These are phyloP conservation scores for Amiota mariae DNA, from an alignment of 2,888 invertebrate genomes.

Conservation along the genomic window DNA sequence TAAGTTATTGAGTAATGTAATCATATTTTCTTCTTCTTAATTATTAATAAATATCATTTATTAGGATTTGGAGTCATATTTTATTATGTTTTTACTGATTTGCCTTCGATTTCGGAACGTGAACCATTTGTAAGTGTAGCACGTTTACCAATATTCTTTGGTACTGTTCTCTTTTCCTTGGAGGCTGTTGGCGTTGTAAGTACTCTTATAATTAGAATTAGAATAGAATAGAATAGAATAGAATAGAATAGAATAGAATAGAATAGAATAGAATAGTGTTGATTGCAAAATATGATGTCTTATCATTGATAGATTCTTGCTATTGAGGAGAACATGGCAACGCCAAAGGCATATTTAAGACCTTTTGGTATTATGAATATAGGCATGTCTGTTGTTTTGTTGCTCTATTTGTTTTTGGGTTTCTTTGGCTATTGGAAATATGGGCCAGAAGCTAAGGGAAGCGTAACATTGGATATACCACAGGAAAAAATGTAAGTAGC, in stretches of 20 bases:
- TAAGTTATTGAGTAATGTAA: conserved; percentile 39
- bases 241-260: too few species aligned
- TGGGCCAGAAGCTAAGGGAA: conserved; percentile 83
- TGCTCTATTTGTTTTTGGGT: conserved; percentile 88
- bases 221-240: too few species aligned
- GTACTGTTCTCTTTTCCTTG: conserved; percentile 93
- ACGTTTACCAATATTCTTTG: conserved; percentile 89
- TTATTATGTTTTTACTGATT: conserved; percentile 85
- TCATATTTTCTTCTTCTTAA: not conserved
- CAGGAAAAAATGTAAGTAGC: conserved; percentile 79
- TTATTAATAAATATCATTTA: not conserved
- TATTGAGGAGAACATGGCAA: conserved; percentile 96
- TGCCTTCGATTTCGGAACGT: conserved; percentile 75
- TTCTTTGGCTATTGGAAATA: conserved; percentile 95
- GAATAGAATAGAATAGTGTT: too few species aligned
- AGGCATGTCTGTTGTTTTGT: conserved; percentile 90
- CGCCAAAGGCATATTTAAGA: conserved; percentile 90
- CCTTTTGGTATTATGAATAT: conserved; percentile 92
- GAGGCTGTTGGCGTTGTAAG: conserved; percentile 89
- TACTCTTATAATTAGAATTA: conserved; percentile 55
- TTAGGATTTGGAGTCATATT: conserved; percentile 83
- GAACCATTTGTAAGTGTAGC: conserved; percentile 74
- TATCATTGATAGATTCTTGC: conserved; percentile 86
- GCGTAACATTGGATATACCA: conserved; percentile 92
- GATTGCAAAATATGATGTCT: not conserved